Percentiles rank a stretch among this genome's conserved stretches.
Evolutionary conservation across 2,113 vertebrate species (phyloP).

Genomic region (Clarias gariepinus): DNA sequence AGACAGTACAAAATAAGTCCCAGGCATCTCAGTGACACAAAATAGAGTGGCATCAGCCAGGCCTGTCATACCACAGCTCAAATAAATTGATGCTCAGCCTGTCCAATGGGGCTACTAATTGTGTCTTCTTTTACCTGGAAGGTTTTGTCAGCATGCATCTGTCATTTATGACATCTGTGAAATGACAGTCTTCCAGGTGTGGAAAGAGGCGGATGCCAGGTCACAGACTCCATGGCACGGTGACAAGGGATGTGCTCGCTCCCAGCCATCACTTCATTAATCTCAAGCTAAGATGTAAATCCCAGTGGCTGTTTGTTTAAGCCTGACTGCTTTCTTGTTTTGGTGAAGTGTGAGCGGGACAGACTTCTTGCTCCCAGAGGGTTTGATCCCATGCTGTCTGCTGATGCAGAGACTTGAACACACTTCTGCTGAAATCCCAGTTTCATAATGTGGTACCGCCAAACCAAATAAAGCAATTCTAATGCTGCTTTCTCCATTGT

Average conservation of each 20-base stretch:
- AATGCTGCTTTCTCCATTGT: not conserved
- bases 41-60: conserved; percentile 51
- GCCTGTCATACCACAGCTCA: conserved; percentile 68
- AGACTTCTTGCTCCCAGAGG: conserved; percentile 11
- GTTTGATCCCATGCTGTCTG: conserved; percentile 23
- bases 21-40: conserved; percentile 52
- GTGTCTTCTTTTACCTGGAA: conserved; percentile 73
- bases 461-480: conserved; percentile 9
- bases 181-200: conserved; percentile 73
- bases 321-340: conserved; percentile 20
- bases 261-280: conserved; percentile 69
- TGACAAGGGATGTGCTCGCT: conserved; percentile 66
- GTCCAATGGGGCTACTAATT: conserved; percentile 77
- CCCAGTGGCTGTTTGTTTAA: conserved; percentile 38
- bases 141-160: conserved; percentile 74
- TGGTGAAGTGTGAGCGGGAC: conserved; percentile 24
- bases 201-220: conserved; percentile 56
- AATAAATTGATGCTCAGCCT: conserved; percentile 72
- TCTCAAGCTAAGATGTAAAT: conserved; percentile 47
- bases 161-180: conserved; percentile 71
- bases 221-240: conserved; percentile 55
- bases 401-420: conserved; percentile 27
- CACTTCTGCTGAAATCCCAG: conserved; percentile 25
- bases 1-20: conserved; percentile 59
- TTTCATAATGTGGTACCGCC: not conserved